These are phyloP conservation scores for Trimorus sp. DNA, from an alignment of 2,888 invertebrate genomes.

Conservation along the genomic window DNA sequence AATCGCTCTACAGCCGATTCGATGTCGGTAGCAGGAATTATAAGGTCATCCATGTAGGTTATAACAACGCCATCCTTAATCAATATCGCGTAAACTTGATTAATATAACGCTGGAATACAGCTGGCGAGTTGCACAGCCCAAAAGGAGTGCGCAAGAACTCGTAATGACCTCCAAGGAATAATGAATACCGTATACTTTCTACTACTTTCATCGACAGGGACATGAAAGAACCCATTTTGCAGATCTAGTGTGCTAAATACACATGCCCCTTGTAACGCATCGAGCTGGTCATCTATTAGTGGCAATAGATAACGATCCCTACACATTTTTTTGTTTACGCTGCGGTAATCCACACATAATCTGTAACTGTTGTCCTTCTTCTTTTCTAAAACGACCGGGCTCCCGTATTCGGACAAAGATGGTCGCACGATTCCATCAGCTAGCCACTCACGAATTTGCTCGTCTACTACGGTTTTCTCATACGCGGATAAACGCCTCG, in stretches of 20 bases:
- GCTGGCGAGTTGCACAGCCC: constrained; percentile 10
- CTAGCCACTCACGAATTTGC: not conserved
- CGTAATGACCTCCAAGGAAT: constrained; percentile 6
- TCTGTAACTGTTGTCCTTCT: not conserved
- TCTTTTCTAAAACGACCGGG: not conserved
- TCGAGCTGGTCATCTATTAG: not conserved
- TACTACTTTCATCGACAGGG: constrained; percentile 2
- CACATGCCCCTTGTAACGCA: not conserved
- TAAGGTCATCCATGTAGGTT: not conserved
- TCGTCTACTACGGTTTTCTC: constrained; percentile 3
- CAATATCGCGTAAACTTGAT: not conserved
- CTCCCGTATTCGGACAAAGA: constrained; percentile 7
- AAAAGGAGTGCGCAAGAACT: not conserved
- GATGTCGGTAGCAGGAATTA: not conserved
- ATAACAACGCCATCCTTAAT: not conserved
- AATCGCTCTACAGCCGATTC: not conserved
- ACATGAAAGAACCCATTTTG: constrained; percentile 13
- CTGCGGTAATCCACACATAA: constrained; percentile 5
- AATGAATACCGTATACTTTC: not conserved
- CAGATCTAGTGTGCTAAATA: not conserved
- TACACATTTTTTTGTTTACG: constrained; percentile 1
- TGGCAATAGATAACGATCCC: not conserved
- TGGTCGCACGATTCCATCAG: not conserved
- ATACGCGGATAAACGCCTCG: not conserved
- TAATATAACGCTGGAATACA: constrained; percentile 9